Conservation (phyloP, 1,140 invertebrate genomes). For the Panagrolaimus sp. region DNA sequence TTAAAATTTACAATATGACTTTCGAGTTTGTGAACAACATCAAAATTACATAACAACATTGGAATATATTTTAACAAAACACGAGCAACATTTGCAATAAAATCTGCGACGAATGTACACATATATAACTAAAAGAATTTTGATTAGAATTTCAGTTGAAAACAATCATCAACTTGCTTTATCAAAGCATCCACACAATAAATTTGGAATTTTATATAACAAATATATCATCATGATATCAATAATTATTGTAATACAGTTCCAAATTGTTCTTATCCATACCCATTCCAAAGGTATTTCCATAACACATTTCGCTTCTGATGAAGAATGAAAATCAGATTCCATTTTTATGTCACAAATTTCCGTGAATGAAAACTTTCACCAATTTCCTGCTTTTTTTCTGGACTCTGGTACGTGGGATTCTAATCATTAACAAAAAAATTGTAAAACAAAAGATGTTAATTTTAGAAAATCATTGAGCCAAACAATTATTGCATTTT, state of each 20-base stretch:
- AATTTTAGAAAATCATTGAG: no score
- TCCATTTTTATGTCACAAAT: no score
- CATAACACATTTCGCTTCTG: background rate
- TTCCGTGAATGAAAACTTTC: no score
- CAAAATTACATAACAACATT: background rate
- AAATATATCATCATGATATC: conserved; percentile 4
- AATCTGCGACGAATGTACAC: conserved; percentile 5
- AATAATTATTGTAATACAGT: background rate
- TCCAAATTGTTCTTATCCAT: conserved; percentile 2
- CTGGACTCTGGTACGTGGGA: no score
- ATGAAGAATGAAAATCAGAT: no score
- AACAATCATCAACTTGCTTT: background rate
- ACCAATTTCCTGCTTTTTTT: no score
- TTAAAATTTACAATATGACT: background rate
- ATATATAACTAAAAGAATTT: background rate
- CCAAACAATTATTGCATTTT: no score
- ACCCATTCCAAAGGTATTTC: background rate
- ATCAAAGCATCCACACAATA: conserved; percentile 10
- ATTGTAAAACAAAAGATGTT: no score
- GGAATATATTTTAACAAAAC: background rate
- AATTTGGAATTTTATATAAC: background rate
- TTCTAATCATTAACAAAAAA: no score
- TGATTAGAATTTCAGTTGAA: background rate
- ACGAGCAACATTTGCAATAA: conserved; percentile 8
- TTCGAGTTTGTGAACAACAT: background rate